A percentile compares a stretch with the other conserved stretches of the same genome.
phyloP scores from a whole-genome alignment of 2,113 vertebrate genomes.

The Rhadina sibilatrix region DNA sequence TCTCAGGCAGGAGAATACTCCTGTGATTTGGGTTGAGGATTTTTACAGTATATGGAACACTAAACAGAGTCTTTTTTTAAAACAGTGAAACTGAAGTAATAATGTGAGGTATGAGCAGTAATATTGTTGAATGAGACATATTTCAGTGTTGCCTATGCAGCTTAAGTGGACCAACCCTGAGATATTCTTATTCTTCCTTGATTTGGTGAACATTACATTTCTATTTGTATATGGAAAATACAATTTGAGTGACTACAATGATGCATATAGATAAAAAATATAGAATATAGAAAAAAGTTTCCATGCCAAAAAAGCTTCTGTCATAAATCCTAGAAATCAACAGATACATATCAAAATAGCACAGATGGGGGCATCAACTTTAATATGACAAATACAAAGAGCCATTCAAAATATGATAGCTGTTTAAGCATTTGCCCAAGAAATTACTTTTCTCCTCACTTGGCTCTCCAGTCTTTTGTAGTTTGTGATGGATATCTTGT shows the following conservation, averaged over 20 bases:
- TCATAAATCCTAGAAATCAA: background rate
- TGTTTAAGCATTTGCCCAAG: background rate
- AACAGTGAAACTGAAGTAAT: background rate
- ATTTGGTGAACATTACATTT: background rate
- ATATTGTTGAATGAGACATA: background rate
- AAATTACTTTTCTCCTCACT: constrained; percentile 28
- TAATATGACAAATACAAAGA: background rate
- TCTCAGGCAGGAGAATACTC: background rate
- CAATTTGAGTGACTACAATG: background rate
- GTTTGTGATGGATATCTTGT: background rate
- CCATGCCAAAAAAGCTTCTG: background rate
- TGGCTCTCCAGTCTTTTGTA: background rate
- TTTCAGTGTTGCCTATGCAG: background rate
- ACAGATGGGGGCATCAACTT: background rate
- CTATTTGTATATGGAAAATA: background rate
- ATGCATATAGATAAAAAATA: background rate
- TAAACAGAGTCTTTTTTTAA: background rate
- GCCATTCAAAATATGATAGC: background rate
- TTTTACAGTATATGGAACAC: background rate
- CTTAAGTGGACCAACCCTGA: background rate
- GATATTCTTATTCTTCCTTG: background rate
- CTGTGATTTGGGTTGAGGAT: background rate
- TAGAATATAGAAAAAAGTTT: background rate
- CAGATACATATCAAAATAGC: background rate
- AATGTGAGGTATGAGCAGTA: background rate